A percentile compares a stretch with the other conserved stretches of the same genome.
These are phyloP conservation scores for Apis florea DNA, from an alignment of 1,140 invertebrate species.

Conservation along the genomic window DNA sequence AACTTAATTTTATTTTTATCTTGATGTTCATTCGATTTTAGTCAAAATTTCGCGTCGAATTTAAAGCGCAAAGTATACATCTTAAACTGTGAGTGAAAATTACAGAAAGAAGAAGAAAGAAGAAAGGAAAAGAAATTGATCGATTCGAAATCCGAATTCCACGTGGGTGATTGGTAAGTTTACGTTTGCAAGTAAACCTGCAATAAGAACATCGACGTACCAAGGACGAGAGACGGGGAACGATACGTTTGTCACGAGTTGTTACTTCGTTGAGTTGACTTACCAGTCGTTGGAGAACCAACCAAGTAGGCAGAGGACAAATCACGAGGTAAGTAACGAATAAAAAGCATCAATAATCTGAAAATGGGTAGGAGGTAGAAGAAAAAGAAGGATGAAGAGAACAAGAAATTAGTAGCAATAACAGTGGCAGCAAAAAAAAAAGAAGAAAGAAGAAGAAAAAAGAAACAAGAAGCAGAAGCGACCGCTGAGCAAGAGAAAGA, in stretches of 20 bases:
- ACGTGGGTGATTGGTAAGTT: not conserved
- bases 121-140: not conserved
- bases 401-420: not conserved
- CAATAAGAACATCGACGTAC: constrained; percentile 9
- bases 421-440: not conserved
- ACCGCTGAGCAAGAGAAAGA: not conserved
- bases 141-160: not conserved
- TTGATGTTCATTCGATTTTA: no score
- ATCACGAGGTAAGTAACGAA: not conserved
- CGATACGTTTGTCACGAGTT: constrained; percentile 11
- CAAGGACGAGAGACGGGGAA: constrained; percentile 30
- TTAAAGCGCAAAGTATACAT: no score
- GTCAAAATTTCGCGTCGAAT: no score
- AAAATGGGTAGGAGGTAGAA: not conserved
- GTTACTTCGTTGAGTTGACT: constrained; percentile 13
- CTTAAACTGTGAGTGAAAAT: no score
- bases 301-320: not conserved
- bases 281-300: constrained; percentile 35
- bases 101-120: not conserved
- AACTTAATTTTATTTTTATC: no score
- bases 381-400: not conserved
- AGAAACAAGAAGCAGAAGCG: not conserved
- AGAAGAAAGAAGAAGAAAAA: not conserved
- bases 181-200: not conserved
- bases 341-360: not conserved